Base-by-base conservation (phyloP, 2,113 vertebrate genomes). In the Psilopsiagon aurifrons region DNA sequence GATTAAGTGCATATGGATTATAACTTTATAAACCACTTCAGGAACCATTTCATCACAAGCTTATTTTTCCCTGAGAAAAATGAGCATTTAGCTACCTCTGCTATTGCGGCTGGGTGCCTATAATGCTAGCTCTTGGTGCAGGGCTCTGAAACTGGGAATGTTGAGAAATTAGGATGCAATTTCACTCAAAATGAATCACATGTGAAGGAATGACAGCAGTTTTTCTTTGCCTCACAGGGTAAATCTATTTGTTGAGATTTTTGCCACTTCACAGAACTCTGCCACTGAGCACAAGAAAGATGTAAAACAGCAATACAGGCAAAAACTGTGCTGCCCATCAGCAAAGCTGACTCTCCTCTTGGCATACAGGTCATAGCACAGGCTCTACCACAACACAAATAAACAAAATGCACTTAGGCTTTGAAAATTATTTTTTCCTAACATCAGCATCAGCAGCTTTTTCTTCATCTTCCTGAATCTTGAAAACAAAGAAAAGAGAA, bases 381-480 rank as follows among this genome's bases (percentile, higher is more conserved):
- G 64, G 57, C 60, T 95, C 96, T 96, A 96, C 55, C 73, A 91
- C 94, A 92, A 88, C 60, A 95, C 82, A 94, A 74, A 62, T 24
- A 80, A 66, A 78, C 27, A 86, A 59, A 76, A 94, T 86, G 51
- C 66, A 88, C 52, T 94, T 75, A 90, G 62, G 46, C 28, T 86
- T 89, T 62, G n/a, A 94, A 88, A 92, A 83, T 59, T 64, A 22
- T 71, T 64, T 90, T 95, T 84, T 96, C 51, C 97, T 97, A 97
- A 97, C 97, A 95, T 86, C 78, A 81, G 63, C 22, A 92, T 86
- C 93, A 87, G 81, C 73, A 90, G 94, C 66, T 81, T 95, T 97
- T 94, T 96, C 96, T 94, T 97, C 85, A 57, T 92, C 97, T 87
- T 98, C 97, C 76, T 90, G 94, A 93, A 91, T 64, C 98, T 98